phyloP scores from a whole-genome alignment of 1,140 invertebrate species.

The Bombus superbus region DNA sequence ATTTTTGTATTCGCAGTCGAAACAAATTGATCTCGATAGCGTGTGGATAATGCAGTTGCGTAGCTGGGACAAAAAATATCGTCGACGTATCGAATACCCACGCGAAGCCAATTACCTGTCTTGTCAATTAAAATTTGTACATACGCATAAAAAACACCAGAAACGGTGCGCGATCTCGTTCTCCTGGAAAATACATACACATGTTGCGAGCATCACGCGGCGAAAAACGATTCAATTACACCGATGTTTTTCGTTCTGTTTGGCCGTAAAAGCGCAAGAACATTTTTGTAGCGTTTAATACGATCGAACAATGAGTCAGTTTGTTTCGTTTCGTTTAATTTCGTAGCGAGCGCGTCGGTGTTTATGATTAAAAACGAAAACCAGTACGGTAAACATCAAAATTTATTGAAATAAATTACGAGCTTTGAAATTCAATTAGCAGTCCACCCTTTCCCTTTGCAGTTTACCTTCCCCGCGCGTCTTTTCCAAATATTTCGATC shows the following conservation, averaged over 20 bases:
- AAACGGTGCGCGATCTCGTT: background rate
- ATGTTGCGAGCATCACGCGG: background rate
- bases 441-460: background rate
- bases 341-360: background rate
- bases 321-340: constrained; percentile 6
- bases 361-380: background rate
- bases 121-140: constrained; percentile 39
- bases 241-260: background rate
- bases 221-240: constrained; percentile 30
- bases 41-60: background rate
- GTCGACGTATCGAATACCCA: constrained; percentile 8
- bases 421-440: background rate
- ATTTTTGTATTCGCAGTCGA: background rate
- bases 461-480: too few species aligned
- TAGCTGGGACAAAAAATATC: background rate
- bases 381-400: background rate
- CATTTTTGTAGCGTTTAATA: background rate
- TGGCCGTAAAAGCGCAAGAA: background rate
- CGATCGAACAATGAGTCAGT: constrained; percentile 1
- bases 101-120: constrained; percentile 31
- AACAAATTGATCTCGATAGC: background rate
- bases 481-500: too few species aligned
- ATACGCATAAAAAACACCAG: background rate
- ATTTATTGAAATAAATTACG: background rate
- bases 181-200: background rate